Evolutionary conservation across 2,888 invertebrate genomes (phyloP), one percentile per base, ranked within the genome.

Genomic region (Hypercompe scribonia): DNA sequence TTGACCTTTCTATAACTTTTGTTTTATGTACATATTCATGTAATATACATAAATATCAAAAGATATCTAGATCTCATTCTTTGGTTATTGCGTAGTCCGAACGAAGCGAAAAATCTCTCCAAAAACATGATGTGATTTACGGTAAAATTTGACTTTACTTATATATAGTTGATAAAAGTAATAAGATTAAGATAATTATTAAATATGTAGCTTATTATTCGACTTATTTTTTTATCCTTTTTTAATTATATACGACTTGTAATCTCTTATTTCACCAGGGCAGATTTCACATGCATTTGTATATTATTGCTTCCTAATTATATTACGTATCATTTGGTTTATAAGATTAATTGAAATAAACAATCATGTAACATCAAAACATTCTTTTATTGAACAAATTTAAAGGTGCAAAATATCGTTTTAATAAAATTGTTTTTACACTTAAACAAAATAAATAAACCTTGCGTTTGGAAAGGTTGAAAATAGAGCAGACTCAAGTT

Each of bases 1-100:
- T 77, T 84, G 88, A 88, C 83, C 81, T 81, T 76, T 73, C 71
- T 77, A 84, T 84, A 84, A 81, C 73, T 82, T 74, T 76, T 84
- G 84, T 87, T 87, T 78, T 73, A 75, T 75, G 75, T 82, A 80
- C 73, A 36, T 68, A 54, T 54, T 54, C 68, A 68, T 54, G 54
- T 54, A n/a, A 82, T 80, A 68, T 82, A 80, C 82, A 75, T 75
- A 75, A 76, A 82, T 72, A 76, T 36, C 71, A 66, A 73, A 73
- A 76, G 82, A 79, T 81, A 75, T 73, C 46, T 73, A 82, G 69
- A 11, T 72, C 65, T 64, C 70, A 76, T 79, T 76, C 75, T 82
- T 82, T 75, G 76, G 58, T 80, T 73, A 78, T 68, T 71, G 42
- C 64, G 74, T 72, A 33, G 31, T 31, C 18, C 21, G 18, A 46